These are phyloP conservation scores for Hesperia comma DNA, from an alignment of 2,888 invertebrate species.

Conservation along the genomic window DNA sequence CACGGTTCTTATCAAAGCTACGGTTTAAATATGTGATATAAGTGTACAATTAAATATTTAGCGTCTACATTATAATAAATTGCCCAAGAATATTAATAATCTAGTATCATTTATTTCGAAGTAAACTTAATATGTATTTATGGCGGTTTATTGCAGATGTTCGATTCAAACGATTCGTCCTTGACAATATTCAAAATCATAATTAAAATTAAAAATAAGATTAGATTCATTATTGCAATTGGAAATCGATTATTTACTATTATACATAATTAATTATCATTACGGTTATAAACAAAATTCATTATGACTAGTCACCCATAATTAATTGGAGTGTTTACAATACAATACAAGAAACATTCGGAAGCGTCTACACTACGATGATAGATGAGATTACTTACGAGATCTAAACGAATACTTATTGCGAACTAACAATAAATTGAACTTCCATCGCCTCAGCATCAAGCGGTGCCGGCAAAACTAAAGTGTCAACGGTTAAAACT, in stretches of 20 bases:
- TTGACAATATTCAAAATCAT: constrained; percentile 22
- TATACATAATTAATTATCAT: constrained; percentile 45
- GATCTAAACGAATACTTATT: constrained; percentile 60
- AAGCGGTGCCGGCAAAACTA: constrained; percentile 17
- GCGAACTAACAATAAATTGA: constrained; percentile 44
- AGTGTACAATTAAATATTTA: constrained; percentile 28
- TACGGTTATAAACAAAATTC: constrained; percentile 49
- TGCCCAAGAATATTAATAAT: constrained; percentile 8
- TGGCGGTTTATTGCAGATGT: constrained; percentile 25
- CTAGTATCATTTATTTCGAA: background rate
- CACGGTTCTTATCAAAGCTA: constrained; percentile 47
- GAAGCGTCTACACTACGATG: constrained; percentile 54
- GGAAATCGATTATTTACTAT: constrained; percentile 43
- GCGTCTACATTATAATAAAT: constrained; percentile 22
- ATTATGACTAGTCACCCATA: constrained; percentile 70
- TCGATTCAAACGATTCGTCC: constrained; percentile 20
- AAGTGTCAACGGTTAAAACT: constrained; percentile 51
- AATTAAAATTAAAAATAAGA: constrained; percentile 44
- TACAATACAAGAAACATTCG: constrained; percentile 54
- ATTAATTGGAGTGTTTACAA: constrained; percentile 51
- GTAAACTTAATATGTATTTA: constrained; percentile 32
- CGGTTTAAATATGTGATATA: constrained; percentile 24
- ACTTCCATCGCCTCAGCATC: constrained; percentile 26
- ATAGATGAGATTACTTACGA: constrained; percentile 70
- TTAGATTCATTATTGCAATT: constrained; percentile 47